A percentile compares a stretch with the other conserved stretches of the same genome.
Conservation (phyloP, 2,797 vertebrate species). For the Antrozous pallidus region DNA sequence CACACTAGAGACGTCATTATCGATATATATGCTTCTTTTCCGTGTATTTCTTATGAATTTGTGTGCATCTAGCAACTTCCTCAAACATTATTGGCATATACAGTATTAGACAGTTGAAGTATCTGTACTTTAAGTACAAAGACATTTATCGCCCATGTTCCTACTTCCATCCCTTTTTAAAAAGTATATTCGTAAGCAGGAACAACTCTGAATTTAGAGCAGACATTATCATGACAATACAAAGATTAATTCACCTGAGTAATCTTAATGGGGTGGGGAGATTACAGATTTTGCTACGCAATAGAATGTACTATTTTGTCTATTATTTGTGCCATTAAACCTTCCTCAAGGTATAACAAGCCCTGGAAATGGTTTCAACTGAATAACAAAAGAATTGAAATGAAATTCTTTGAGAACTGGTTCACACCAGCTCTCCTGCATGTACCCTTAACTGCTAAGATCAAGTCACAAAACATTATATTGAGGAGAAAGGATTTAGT, state of each 20-base stretch:
- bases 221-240: not conserved
- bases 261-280: not conserved
- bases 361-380: constrained; percentile 73
- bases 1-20: not conserved
- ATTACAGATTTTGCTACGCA: not conserved
- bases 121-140: constrained; percentile 17
- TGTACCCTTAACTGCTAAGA: constrained; percentile 86
- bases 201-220: constrained; percentile 21
- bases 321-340: constrained; percentile 41
- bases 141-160: not conserved
- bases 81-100: not conserved
- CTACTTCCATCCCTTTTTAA: not conserved
- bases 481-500: constrained; percentile 88
- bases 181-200: not conserved
- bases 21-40: not conserved
- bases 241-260: not conserved
- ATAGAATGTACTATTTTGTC: not conserved
- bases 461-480: constrained; percentile 88
- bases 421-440: constrained; percentile 83
- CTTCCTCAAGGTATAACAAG: constrained; percentile 69
- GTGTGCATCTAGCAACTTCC: not conserved
- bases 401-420: constrained; percentile 83
- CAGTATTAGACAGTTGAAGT: not conserved
- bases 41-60: not conserved
- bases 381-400: constrained; percentile 76